Conservation (phyloP, 2,797 vertebrate genomes). For the Sciurus vulgaris region DNA sequence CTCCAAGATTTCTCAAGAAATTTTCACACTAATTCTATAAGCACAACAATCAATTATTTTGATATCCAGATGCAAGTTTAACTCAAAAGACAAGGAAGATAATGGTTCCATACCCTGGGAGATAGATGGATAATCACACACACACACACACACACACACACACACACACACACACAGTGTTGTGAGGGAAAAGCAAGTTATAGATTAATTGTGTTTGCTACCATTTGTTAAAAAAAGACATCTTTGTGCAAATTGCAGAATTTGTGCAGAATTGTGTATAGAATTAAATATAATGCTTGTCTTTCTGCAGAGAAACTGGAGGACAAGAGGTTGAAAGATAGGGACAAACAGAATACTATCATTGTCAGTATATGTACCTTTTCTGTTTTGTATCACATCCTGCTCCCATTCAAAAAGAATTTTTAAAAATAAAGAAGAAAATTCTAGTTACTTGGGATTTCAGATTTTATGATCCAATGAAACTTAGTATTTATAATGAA, state of each 20-base stretch:
- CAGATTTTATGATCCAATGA: neutral
- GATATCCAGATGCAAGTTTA: constrained; percentile 34
- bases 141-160: no score
- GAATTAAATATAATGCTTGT: neutral
- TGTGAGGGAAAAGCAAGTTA: neutral
- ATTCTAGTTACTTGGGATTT: neutral
- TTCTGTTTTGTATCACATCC: neutral
- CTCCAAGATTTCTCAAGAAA: neutral
- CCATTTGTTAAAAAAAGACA: neutral
- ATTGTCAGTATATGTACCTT: neutral
- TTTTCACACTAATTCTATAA: neutral
- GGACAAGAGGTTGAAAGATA: neutral
- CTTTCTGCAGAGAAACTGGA: neutral
- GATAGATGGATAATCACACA: neutral
- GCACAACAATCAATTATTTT: neutral
- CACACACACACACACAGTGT: no score
- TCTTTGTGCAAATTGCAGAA: neutral
- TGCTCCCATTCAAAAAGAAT: constrained; percentile 17
- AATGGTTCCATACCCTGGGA: neutral
- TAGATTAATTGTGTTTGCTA: neutral
- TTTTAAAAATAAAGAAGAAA: constrained; percentile 3
- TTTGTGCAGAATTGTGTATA: neutral
- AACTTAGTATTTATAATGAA: neutral
- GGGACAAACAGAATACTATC: neutral
- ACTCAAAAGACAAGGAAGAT: constrained; percentile 5